These are phyloP conservation scores for Columba livia DNA, from an alignment of 2,113 vertebrate genomes.

Conservation along the genomic window DNA sequence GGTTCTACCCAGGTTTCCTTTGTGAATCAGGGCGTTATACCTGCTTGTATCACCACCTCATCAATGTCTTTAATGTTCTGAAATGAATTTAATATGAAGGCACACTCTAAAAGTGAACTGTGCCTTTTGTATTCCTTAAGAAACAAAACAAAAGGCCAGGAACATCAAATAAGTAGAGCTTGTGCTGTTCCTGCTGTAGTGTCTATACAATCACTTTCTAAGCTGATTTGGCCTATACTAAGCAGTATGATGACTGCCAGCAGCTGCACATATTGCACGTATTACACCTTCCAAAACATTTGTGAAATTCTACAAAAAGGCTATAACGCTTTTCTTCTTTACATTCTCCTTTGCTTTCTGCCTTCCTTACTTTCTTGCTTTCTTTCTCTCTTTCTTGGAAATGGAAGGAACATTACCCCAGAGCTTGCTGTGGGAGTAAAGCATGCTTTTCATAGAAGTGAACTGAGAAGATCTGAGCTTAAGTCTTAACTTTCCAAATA, in stretches of 20 bases:
- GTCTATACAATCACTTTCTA: neutral
- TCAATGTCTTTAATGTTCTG: constrained; percentile 13
- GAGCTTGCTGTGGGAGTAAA: neutral
- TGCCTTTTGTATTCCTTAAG: neutral
- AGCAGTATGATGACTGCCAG: neutral
- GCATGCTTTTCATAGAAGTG: neutral
- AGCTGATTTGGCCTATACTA: neutral
- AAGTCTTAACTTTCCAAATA: neutral
- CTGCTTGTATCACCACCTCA: neutral
- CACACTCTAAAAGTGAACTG: neutral
- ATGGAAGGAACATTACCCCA: neutral
- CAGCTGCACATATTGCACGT: too few relatives aligned
- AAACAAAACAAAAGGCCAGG: neutral
- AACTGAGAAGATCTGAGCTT: neutral
- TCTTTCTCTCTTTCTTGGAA: neutral
- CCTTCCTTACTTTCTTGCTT: neutral
- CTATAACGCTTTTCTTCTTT: neutral
- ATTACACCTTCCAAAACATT: neutral
- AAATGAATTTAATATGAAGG: neutral
- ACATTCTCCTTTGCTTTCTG: too few relatives aligned
- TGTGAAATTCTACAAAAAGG: neutral
- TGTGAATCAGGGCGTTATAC: constrained; percentile 19
- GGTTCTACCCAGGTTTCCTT: neutral
- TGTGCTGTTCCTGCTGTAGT: neutral
- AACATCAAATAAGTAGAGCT: neutral